Conservation (phyloP, 2,113 vertebrate genomes). For the Agapornis roseicollis region DNA sequence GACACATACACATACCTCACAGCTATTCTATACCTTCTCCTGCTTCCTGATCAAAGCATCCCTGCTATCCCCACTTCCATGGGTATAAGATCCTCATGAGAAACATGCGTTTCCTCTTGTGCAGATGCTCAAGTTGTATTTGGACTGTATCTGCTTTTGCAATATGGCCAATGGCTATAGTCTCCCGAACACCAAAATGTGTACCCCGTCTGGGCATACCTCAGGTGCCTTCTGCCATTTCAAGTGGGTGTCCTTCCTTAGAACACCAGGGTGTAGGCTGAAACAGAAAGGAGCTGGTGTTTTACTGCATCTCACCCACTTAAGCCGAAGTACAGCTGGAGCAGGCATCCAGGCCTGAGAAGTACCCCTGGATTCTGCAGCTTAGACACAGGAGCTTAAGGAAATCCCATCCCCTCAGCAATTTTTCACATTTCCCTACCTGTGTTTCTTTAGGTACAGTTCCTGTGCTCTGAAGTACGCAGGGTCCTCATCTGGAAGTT, state of each 20-base stretch:
- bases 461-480: background rate
- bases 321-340: background rate
- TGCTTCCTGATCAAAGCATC: background rate
- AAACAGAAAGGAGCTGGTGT: background rate
- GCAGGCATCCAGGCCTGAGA: background rate
- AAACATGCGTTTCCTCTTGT: background rate
- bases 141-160: background rate
- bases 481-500: rapidly evolving
- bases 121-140: background rate
- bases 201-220: background rate
- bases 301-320: background rate
- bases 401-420: background rate
- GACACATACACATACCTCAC: rapidly evolving
- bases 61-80: background rate
- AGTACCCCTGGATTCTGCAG: background rate
- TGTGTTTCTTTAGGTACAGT: background rate
- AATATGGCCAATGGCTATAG: rapidly evolving
- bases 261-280: background rate
- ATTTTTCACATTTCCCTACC: background rate
- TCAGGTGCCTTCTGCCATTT: background rate
- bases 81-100: background rate
- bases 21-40: background rate
- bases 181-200: background rate
- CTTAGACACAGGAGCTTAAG: background rate
- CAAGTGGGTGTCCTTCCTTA: rapidly evolving